Evolutionary conservation across 2,113 vertebrate species (phyloP), one percentile per base, ranked within the genome.

Genomic region (Phaethon lepturus): DNA sequence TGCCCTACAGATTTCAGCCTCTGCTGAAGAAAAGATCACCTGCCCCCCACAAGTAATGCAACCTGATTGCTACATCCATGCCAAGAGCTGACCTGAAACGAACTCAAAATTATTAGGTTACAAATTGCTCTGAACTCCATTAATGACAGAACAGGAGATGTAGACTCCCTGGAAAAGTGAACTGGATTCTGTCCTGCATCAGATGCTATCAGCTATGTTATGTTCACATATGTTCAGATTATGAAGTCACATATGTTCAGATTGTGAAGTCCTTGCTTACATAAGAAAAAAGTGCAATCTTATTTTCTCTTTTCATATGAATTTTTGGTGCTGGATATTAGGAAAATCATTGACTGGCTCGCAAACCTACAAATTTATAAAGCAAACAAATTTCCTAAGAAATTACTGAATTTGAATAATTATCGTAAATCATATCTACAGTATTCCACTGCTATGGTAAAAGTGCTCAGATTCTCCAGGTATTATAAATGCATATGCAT

Each of bases 261-360:
- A 67, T 67, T 59, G 50, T 38, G 33, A 17, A 76, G 11, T 67
- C 14, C 14, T 47, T 56, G 19, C 2, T 78, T 66, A 60, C 5
- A 3, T 29, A 44, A 71, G 29, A 9, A 28, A 64, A 67, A 77
- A 11, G 38, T 2, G 0, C 2, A 29, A 17, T 4, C 6, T 62
- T 33, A 9, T 66, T 91, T 75, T 91, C 12, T 62, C 5, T 47
- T 79, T 66, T 74, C 33, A 17, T 20, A 28, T 31, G 16, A 59
- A 44, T 86, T 91, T 79, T 56, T 29, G 33, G 5, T 33, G 23
- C 26, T 42, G 42, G 5, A 17, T 63, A 26, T 63, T 52, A 66
- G 20, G 74, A 67, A 87, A 84, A 35, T 35, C 9, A 23, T 28
- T 19, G 15, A n/a, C 29, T 67, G 13, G 1, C 17, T 80, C 71